Evolutionary conservation across 1,140 invertebrate species (phyloP).

Genomic region (Arion vulgaris): DNA sequence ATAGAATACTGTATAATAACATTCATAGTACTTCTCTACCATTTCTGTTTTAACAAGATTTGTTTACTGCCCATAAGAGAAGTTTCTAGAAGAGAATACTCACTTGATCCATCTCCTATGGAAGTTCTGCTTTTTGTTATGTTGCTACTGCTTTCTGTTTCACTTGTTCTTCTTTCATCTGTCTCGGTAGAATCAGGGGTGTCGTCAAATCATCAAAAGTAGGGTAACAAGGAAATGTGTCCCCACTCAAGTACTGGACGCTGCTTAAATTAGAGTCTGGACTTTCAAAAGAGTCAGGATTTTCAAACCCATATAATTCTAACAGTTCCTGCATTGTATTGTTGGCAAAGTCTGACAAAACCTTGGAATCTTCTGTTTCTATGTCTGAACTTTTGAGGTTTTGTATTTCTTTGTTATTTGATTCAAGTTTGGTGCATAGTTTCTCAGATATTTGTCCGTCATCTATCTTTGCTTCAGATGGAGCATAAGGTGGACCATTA

Average conservation of each 20-base stretch:
- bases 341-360: slow-evolving; percentile 26
- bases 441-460: background rate
- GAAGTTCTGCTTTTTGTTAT: no score
- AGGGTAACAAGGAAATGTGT: no score
- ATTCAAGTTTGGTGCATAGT: background rate
- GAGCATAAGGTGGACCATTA: background rate
- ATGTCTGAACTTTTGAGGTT: background rate
- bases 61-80: no score
- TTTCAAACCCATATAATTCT: slow-evolving; percentile 34
- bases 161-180: no score
- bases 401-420: background rate
- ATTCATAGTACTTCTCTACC: no score
- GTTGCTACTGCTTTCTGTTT: no score
- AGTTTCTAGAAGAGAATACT: no score
- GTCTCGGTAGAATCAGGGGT: no score
- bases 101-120: no score
- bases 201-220: no score
- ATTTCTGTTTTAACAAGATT: no score
- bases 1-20: no score
- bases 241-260: slow-evolving; percentile 6
- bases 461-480: background rate
- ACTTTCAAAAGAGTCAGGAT: slow-evolving; percentile 16
- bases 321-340: slow-evolving; percentile 39
- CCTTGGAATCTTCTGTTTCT: slow-evolving; percentile 16
- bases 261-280: background rate